A percentile compares a stretch with the other conserved stretches of the same genome.
Evolutionary conservation across 2,113 vertebrate genomes (phyloP).

Genomic region (Catharus bicknelli): DNA sequence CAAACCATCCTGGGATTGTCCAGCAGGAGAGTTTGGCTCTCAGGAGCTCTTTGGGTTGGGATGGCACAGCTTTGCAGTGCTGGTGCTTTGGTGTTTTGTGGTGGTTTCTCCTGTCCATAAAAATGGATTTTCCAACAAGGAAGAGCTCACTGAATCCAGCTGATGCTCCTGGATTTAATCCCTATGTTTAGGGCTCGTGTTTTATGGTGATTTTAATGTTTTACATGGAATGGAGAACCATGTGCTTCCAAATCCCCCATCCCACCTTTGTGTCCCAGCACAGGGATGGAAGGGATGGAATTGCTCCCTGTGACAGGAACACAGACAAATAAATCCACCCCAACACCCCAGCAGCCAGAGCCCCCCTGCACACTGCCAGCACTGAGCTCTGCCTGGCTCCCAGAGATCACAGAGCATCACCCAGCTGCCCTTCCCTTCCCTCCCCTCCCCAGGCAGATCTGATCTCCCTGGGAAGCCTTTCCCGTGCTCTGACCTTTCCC

Average conservation of each 20-base stretch:
- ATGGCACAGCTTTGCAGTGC: not conserved
- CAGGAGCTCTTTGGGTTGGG: not conserved
- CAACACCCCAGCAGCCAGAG: not conserved
- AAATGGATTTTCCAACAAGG: not conserved
- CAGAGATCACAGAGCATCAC: not conserved
- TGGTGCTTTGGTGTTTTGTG: not conserved
- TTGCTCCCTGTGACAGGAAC: not conserved
- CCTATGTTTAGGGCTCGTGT: not conserved
- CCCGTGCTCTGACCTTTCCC: slow-evolving; percentile 9
- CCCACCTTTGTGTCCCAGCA: not conserved
- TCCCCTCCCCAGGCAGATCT: not conserved
- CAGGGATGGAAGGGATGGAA: not conserved
- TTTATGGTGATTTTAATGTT: not conserved
- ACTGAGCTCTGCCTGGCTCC: not conserved
- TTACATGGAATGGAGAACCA: not conserved
- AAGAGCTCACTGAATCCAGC: too few species aligned
- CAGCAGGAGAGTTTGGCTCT: not conserved
- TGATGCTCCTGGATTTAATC: fast-evolving
- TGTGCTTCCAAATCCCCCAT: not conserved
- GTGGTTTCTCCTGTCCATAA: not conserved
- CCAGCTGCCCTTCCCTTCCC: slow-evolving; percentile 3
- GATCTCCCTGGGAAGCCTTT: slow-evolving; percentile 8
- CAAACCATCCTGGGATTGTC: not conserved
- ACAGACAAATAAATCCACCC: not conserved
- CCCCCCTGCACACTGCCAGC: not conserved